Base-by-base conservation (phyloP, 2,888 invertebrate genomes). In the Drosophila maculinotata region DNA sequence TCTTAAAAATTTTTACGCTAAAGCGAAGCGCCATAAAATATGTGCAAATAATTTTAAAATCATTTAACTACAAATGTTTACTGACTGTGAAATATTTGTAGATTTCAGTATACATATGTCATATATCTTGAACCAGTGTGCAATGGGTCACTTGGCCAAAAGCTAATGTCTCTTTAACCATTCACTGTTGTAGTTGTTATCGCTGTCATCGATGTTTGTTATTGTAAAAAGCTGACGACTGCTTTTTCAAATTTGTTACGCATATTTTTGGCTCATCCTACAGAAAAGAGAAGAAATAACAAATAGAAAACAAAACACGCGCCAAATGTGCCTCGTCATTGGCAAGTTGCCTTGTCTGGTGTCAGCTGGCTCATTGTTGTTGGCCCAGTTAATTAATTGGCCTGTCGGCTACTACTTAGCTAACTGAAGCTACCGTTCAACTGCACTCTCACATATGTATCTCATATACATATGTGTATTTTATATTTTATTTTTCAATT, bases 381-480 rank as follows among this genome's bases (percentile, higher is more conserved):
- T 74, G 76, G 53, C 70, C 79, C 69, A 76, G 68, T 82, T 79
- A 76, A 79, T 74, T 76, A 76, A 79, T 76, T 69, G 57, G 35
- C 57, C 57, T 49, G 38, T n/a, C 20, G 38, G 38, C 1, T 26
- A 25, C 28, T 20, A 28, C 28, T 44, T 39, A 53, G 25, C 26
- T 12, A 10, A 17, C 28, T 53, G 12, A 23, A 48, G 59, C 66
- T 53, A 64, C 64, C 44, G 76, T 59, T 76, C 45, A 70, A 48
- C 49, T 62, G 39, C 38, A 53, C 17, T 48, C 62, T 33, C 12
- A 31, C 33, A 44, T 20, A 56, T 54, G 5, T 6, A 31, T 38
- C 36, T 17, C 12, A 31, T 17, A 17, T 31, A 8, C 30, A 12
- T 30, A 14, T 2, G n/a, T 25, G 44, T 57, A 30, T 53, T 33